A percentile compares a stretch with the other conserved stretches of the same genome.
Evolutionary conservation across 2,888 invertebrate species (phyloP).

Genomic region (Vesta saturnalis): DNA sequence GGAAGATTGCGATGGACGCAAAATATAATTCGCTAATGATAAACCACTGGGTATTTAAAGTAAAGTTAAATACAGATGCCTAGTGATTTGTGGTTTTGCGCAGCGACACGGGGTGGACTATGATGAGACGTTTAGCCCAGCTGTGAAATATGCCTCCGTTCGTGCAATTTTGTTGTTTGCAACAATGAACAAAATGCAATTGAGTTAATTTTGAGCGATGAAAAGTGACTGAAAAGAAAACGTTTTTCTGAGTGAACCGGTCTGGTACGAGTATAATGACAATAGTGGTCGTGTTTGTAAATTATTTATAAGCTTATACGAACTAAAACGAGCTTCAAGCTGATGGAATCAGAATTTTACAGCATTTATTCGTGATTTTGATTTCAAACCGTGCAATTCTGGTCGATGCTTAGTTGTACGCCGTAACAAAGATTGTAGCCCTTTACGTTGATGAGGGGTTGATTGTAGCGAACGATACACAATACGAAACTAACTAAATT

Average conservation of each 20-base stretch:
- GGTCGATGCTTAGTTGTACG: background rate
- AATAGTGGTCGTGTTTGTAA: slow-evolving; percentile 8
- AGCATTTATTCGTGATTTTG: background rate
- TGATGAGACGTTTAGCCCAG: slow-evolving; percentile 4
- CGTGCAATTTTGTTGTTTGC: background rate
- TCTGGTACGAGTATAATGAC: background rate
- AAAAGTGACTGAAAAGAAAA: background rate
- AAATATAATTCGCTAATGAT: background rate
- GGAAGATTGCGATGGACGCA: background rate
- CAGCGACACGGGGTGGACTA: background rate
- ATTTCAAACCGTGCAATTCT: background rate
- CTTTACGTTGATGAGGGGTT: background rate
- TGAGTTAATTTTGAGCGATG: background rate
- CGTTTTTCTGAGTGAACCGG: background rate
- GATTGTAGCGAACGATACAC: background rate
- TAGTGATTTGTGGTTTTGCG: slow-evolving; percentile 5
- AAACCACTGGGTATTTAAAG: slow-evolving; percentile 2
- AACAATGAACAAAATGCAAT: slow-evolving; percentile 4
- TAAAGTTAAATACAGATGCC: slow-evolving; percentile 4
- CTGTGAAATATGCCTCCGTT: background rate
- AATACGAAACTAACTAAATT: background rate
- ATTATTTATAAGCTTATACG: background rate
- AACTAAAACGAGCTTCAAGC: background rate
- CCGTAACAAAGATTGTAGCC: background rate
- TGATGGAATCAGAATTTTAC: background rate